A percentile compares a stretch with the other conserved stretches of the same genome.
Conservation (phyloP, 2,113 vertebrate species). For the Tetraodon nigroviridis region DNA sequence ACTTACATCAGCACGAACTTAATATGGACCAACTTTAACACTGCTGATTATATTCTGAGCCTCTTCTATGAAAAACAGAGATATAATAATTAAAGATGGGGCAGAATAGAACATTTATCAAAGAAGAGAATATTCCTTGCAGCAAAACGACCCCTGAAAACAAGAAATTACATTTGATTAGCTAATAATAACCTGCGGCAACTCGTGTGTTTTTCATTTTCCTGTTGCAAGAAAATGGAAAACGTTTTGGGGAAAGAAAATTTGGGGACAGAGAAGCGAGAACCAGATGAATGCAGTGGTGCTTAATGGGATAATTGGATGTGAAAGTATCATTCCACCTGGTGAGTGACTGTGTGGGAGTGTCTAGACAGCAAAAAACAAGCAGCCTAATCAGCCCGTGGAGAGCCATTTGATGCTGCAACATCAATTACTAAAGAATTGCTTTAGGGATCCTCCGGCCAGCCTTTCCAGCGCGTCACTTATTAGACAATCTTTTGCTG, state of each 20-base stretch:
- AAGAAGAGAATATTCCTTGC: too few relatives aligned
- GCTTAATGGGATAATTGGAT: constrained; percentile 61
- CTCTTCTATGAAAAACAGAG: too few relatives aligned
- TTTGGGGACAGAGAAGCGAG: constrained; percentile 13
- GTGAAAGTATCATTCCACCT: constrained; percentile 56
- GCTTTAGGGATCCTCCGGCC: constrained; percentile 63
- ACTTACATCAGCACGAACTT: too few relatives aligned
- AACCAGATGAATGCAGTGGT: constrained; percentile 18
- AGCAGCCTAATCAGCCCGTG: constrained; percentile 55
- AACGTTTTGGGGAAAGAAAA: constrained; percentile 8
- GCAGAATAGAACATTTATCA: too few relatives aligned
- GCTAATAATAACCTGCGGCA: constrained; percentile 10
- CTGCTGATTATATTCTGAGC: too few relatives aligned
- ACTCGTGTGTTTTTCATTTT: too few relatives aligned
- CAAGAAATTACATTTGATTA: too few relatives aligned
- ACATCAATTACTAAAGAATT: constrained; percentile 72
- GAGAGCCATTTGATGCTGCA: constrained; percentile 66
- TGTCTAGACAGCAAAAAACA: constrained; percentile 34
- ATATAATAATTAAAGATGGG: too few relatives aligned
- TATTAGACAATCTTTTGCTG: constrained; percentile 67
- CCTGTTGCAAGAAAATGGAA: too few relatives aligned
- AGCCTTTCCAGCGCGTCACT: constrained; percentile 60
- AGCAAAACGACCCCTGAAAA: too few relatives aligned
- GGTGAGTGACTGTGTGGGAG: constrained; percentile 47
- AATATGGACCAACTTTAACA: too few relatives aligned